phyloP scores from a whole-genome alignment of 2,888 invertebrate species.

The Acleris cristana region DNA sequence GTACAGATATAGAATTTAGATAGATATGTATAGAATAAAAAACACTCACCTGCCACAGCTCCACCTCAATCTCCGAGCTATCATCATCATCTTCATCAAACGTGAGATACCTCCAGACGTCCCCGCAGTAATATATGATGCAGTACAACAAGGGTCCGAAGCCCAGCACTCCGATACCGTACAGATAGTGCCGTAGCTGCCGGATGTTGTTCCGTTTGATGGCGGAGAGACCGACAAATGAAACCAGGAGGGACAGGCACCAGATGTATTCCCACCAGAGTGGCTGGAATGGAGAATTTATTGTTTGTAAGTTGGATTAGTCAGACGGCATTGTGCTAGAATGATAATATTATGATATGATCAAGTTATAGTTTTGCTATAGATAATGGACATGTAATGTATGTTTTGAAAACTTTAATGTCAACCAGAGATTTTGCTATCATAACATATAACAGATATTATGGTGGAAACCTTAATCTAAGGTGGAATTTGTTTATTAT shows the following conservation, averaged over 20 bases:
- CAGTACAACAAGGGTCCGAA: constrained; percentile 92
- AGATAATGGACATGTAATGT: too few species aligned
- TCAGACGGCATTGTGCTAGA: too few species aligned
- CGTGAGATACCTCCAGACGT: constrained; percentile 90
- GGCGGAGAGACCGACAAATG: constrained; percentile 93
- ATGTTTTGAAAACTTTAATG: too few species aligned
- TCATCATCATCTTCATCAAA: constrained; percentile 82
- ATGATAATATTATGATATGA: too few species aligned
- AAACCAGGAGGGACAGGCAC: constrained; percentile 92
- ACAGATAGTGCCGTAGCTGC: constrained; percentile 90
- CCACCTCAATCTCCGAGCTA: constrained; percentile 84
- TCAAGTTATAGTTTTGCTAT: too few species aligned
- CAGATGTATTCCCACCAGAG: constrained; percentile 97
- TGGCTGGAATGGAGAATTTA: constrained; percentile 82
- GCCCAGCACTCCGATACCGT: constrained; percentile 87
- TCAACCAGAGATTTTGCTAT: too few species aligned
- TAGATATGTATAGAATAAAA: constrained; percentile 3
- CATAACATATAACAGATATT: too few species aligned
- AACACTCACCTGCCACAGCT: constrained; percentile 90
- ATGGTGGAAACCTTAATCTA: too few species aligned
- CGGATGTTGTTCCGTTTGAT: constrained; percentile 92
- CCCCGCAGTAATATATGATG: constrained; percentile 91
- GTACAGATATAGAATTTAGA: too few species aligned
- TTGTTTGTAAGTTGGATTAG: too few species aligned
- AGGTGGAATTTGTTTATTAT: too few species aligned